A percentile compares a stretch with the other conserved stretches of the same genome.
These are phyloP conservation scores for Notamacropus eugenii DNA, from an alignment of 2,797 vertebrate genomes.

Conservation along the genomic window DNA sequence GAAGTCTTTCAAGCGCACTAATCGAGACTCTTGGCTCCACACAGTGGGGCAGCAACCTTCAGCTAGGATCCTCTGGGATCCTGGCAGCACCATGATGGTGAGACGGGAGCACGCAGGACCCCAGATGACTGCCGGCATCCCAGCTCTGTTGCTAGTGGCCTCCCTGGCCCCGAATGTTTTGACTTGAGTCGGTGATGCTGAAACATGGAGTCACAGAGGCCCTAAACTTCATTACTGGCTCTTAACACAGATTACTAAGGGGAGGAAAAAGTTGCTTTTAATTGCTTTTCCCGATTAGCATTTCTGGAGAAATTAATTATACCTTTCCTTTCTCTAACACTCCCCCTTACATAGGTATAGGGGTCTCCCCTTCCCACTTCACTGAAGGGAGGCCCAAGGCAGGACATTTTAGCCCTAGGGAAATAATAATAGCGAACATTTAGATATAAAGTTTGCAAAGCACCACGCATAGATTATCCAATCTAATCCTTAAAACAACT, in stretches of 20 bases:
- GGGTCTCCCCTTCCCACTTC: not conserved
- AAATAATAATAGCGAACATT: not conserved
- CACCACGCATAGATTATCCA: not conserved
- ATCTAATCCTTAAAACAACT: not conserved
- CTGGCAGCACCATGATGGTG: not conserved
- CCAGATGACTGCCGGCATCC: conserved; percentile 49
- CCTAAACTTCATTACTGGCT: conserved; percentile 89
- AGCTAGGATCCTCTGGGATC: not conserved
- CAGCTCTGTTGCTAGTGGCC: conserved; percentile 74
- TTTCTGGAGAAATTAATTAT: conserved; percentile 87
- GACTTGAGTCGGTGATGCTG: conserved; percentile 86
- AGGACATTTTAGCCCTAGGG: not conserved
- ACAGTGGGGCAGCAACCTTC: not conserved
- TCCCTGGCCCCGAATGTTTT: conserved; percentile 84
- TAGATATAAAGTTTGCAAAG: not conserved
- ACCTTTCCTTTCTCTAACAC: conserved; percentile 78
- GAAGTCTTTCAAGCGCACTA: not conserved
- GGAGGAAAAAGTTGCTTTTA: conserved; percentile 92
- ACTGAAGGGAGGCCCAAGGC: not conserved
- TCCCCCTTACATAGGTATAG: conserved; percentile 67
- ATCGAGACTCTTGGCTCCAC: not conserved
- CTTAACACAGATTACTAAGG: conserved; percentile 88
- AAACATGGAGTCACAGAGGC: conserved; percentile 86
- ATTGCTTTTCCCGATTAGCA: conserved; percentile 91
- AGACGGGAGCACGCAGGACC: not conserved